Evolutionary conservation across 1,140 invertebrate species (phyloP).

Genomic region (Drosophila sechellia): DNA sequence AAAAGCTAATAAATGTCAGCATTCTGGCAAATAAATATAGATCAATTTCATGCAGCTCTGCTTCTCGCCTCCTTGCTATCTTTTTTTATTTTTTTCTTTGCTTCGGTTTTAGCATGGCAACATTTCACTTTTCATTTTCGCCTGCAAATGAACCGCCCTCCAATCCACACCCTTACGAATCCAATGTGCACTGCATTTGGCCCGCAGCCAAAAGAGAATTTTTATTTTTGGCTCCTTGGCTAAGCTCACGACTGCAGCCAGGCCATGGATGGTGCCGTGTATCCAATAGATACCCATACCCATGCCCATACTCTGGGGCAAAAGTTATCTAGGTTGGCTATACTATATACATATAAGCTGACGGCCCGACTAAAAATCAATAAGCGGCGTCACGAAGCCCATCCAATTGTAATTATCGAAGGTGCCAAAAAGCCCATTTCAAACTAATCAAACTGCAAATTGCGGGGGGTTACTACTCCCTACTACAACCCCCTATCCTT

Average conservation of each 20-base stretch:
- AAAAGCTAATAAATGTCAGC: constrained; percentile 74
- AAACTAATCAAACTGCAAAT: constrained; percentile 48
- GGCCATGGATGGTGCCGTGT: constrained; percentile 32
- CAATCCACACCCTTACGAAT: constrained; percentile 8
- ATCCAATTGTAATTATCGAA: constrained; percentile 56
- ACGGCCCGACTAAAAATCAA: constrained; percentile 39
- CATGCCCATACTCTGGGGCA: constrained; percentile 27
- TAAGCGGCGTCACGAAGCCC: constrained; percentile 44
- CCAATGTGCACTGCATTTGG: constrained; percentile 63
- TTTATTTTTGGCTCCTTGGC: constrained; percentile 80
- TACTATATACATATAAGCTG: constrained; percentile 29
- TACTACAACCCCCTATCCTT: neutral
- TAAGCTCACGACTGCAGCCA: constrained; percentile 66
- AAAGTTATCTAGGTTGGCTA: constrained; percentile 59
- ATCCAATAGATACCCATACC: constrained; percentile 33
- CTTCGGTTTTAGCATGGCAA: constrained; percentile 38
- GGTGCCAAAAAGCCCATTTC: constrained; percentile 47
- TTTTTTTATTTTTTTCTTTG: neutral
- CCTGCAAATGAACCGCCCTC: constrained; percentile 13
- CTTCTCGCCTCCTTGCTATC: neutral
- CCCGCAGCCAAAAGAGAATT: constrained; percentile 63
- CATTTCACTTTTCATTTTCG: constrained; percentile 59
- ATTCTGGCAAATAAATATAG: constrained; percentile 48
- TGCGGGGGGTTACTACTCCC: neutral
- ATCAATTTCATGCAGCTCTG: constrained; percentile 15